Evolutionary conservation across 2,888 invertebrate genomes (phyloP), one percentile per base, ranked within the genome.

Genomic region (Luperina testacea): DNA sequence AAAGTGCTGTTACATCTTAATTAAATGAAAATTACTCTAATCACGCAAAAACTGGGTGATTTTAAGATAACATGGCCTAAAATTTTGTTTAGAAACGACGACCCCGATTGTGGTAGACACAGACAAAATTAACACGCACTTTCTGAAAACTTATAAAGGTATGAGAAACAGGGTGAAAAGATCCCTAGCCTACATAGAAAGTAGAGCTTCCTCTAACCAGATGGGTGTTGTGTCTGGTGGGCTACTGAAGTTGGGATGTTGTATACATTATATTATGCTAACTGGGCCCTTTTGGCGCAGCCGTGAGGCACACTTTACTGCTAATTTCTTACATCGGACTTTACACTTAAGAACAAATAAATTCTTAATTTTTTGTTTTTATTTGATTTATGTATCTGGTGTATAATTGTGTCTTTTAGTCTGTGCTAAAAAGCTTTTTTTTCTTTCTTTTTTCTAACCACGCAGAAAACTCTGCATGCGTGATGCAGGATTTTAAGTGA

Each of bases 41-140:
- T 68, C 67, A 67, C 24, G 53, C 53, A 15, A 68, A 68, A 75
- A 24, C n/a, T 38, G 27, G 13, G 7, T 68, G 45, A 81, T 74
- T 68, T 61, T 81, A 20, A 51, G 82, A 82, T 82, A 82, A 57
- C 27, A 38, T 48, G 53, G 3, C 53, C 9, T 48, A 24, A 38
- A 61, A 72, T 20, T 8, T 64, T 9, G 27, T 42, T 53, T 32
- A 51, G 1, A 59, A 13, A 9, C 65, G 32, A 42, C 65, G 72
- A 20, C 73, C 57, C 27, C 5, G 63, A 27, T 64, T 69, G 0
- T 13, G 2, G 32, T 32, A 17, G 8, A 8, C 9, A 17, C 17
- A 11, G 20, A 42, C 6, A 4, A 75, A 57, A 45, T 45, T 32
- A 38, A 17, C 9, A 75, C 59, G 45, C 45, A 59, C 4, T 48